Base-by-base conservation (phyloP, 2,888 invertebrate species). In the Chironomus riparius region DNA sequence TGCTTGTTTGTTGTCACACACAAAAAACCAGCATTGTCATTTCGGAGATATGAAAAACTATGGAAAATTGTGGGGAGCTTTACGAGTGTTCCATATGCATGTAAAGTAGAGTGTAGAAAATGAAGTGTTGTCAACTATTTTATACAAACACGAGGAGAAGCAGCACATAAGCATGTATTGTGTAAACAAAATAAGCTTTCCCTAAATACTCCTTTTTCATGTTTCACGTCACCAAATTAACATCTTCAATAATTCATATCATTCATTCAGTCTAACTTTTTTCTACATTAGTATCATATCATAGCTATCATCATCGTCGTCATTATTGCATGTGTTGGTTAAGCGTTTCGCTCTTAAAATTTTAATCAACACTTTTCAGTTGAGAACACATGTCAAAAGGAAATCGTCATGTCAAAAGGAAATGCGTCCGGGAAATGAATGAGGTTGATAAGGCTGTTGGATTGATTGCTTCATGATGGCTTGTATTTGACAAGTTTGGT, bases 181-280 rank as follows among this genome's bases (percentile, higher is more conserved):
- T 65, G 65, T 65, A 65, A 65, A 65, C 65, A 65, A 65, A 65
- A 65, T 65, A 65, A 65, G 65, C 65, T 65, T n/a, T 24, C 18
- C 56, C 24, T 24, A 65, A 65, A 65, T 65, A 65, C 65, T 65
- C 65, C 65, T 65, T 65, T 65, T 65, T 65, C 65, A 65, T 68
- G 68, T 68, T 28, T n/a, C 68, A 68, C 47, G 68, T 68, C 38
- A 68, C 68, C 28, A 68, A 68, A 68, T 68, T 47, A 68, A 68
- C 68, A 65, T 65, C 65, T 65, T 65, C 13, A 65, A 65, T 65
- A 65, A 24, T 65, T 65, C 65, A 65, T 56, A 56, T 15, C 15
- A 56, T 6, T 38, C n/a, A 15, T 56, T 7, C n/a, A 18, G 56
- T 56, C n/a, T 56, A 56, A 6, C 5, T 15, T 56, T 50, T 50